phyloP scores from a whole-genome alignment of 2,888 invertebrate species.

The Agonopterix alstromeriana region DNA sequence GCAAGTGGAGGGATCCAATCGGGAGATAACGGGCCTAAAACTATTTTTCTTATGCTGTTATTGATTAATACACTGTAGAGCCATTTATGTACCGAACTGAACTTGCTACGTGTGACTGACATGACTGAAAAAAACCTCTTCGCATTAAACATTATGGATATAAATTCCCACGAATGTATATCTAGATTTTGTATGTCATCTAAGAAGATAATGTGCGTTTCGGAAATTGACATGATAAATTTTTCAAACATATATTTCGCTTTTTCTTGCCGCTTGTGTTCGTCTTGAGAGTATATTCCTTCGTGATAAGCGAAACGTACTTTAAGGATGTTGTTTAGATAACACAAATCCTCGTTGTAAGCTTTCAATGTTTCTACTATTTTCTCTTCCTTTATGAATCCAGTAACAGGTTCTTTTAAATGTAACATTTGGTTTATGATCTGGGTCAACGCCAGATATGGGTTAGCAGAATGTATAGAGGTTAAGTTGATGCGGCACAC shows the following conservation, averaged over 20 bases:
- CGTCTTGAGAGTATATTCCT: slow-evolving; percentile 45
- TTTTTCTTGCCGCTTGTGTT: slow-evolving; percentile 47
- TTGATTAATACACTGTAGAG: slow-evolving; percentile 58
- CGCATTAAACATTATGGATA: slow-evolving; percentile 44
- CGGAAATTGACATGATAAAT: slow-evolving; percentile 43
- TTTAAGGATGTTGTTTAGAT: slow-evolving; percentile 70
- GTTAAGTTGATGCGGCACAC: slow-evolving; percentile 43
- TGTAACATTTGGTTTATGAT: slow-evolving; percentile 55
- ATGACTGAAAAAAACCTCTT: slow-evolving; percentile 50
- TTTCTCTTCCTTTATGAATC: slow-evolving; percentile 62
- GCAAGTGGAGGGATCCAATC: slow-evolving; percentile 66
- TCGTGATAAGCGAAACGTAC: slow-evolving; percentile 69
- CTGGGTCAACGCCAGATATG: slow-evolving; percentile 58
- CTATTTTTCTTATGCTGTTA: slow-evolving; percentile 52
- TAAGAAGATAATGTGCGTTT: slow-evolving; percentile 52
- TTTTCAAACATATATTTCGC: slow-evolving; percentile 50
- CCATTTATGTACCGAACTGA: slow-evolving; percentile 49
- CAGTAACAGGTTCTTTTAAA: slow-evolving; percentile 45
- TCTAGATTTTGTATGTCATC: slow-evolving; percentile 73
- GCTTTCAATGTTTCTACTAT: slow-evolving; percentile 40
- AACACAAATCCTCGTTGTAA: slow-evolving; percentile 65
- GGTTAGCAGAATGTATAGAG: slow-evolving; percentile 60
- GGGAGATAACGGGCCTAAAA: slow-evolving; percentile 51
- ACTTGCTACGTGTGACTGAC: slow-evolving; percentile 54
- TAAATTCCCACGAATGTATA: slow-evolving; percentile 56